Base-by-base conservation (phyloP, 2,888 invertebrate species). In the Zaprionus lineosus region DNA sequence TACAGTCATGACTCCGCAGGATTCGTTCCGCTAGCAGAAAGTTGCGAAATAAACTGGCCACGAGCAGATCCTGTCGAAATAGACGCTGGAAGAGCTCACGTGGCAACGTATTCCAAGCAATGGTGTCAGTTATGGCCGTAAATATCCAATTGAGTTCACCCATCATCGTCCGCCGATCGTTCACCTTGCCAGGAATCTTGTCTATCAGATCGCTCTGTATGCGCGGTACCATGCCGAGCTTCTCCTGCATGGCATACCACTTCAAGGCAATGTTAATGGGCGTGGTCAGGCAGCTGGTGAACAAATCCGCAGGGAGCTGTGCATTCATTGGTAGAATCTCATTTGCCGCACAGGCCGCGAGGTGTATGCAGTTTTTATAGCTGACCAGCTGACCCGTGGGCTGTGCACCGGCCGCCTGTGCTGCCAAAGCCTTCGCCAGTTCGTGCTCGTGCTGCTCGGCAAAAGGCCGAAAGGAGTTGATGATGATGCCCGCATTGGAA, bases 71-170 rank as follows among this genome's bases (percentile, higher is more conserved):
- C 90, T 99, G 98, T 15, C 99, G 93, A 90, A 99, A 99, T 73
- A 99, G 91, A 89, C 95, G 96, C 91, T 99, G 98, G 91, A 99
- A 99, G 78, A 98, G 91, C 79, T 98, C 98, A 90, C 96, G 92
- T 2, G 98, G 97, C 82, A 99, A 92, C 31, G 96, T 96, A 89
- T 98, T 98, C 99, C 99, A 99, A 0, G 99, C 99, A 87, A 99
- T 99, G 6, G 99, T 99, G 90, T 99, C 99, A 0, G 99, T 99
- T 78, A 99, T 98, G 34, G 99, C 99, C 1, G 99, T 99, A 91
- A 99, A 99, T 88, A 99, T 98, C 99, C 99, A 99, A 92, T 99
- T 99, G 59, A 99, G 91, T 91, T 99, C 99, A 39, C 99, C 99
- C 72, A 99, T 92, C 96, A 99, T 97, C 18, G 99, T 98, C 81